These are phyloP conservation scores for Nicator chloris DNA, from an alignment of 2,113 vertebrate genomes.

Conservation along the genomic window DNA sequence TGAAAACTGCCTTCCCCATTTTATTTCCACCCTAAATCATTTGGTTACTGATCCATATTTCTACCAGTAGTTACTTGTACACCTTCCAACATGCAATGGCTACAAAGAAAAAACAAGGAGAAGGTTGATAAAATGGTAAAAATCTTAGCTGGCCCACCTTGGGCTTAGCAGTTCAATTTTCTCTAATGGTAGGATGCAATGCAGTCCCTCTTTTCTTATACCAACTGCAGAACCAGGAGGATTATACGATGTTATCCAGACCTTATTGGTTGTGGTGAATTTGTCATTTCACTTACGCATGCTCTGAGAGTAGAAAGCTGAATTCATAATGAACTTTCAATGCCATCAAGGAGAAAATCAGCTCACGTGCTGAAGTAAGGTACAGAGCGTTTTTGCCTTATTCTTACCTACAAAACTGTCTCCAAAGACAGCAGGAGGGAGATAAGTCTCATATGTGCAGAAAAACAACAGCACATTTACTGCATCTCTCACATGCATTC, in stretches of 20 bases:
- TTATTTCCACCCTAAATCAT: neutral
- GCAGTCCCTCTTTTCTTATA: neutral
- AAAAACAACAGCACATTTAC: neutral
- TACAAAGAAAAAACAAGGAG: neutral
- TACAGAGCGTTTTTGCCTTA: neutral
- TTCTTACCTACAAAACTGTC: neutral
- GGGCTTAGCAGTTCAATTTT: neutral
- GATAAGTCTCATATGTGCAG: neutral
- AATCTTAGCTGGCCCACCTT: neutral
- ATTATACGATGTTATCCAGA: neutral
- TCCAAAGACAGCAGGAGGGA: neutral
- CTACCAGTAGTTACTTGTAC: neutral
- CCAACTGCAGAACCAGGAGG: neutral
- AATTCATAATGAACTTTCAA: conserved; percentile 37
- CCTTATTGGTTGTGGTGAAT: neutral
- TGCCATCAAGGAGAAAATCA: conserved; percentile 31
- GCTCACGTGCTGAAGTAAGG: neutral
- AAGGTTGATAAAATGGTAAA: neutral
- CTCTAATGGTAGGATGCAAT: neutral
- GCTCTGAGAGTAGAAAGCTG: conserved; percentile 8
- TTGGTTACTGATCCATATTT: neutral
- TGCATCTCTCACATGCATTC: neutral
- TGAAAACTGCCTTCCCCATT: neutral
- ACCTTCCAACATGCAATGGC: neutral
- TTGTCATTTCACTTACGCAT: conserved; percentile 17